Evolutionary conservation across 2,797 vertebrate genomes (phyloP), one percentile per base, ranked within the genome.

Genomic region (Mionectes olivaceus): DNA sequence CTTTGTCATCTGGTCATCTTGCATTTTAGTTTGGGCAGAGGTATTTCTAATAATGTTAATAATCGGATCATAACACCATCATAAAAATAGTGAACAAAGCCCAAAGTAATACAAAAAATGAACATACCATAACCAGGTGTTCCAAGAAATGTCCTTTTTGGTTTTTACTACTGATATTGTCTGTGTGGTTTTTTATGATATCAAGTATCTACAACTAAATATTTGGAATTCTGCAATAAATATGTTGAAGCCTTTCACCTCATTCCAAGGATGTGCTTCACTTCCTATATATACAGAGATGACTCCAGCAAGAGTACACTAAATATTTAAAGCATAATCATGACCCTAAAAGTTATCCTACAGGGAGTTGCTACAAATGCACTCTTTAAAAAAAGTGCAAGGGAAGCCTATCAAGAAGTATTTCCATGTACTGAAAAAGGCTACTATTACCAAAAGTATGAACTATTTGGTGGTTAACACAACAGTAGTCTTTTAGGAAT

Each of bases 111-210:
- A 41, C 0, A 37, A 73, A 67, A 67, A 64, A 24, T 24, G 4
- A 80, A 32, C 17, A 33, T 24, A 52, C 1, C 3, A 17, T 24
- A 46, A 16, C 19, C 52, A 59, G 10, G 17, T 82, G 13, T 25
- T 25, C 23, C 37, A 39, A 60, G 3, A 76, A 74, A 50, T 59
- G 21, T 28, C 6, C 7, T 4, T 55, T n/a, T 35, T 19, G 22
- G 3, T 13, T 2, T 30, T 46, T 25, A n/a, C 1, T 57, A 11
- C 32, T 64, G 6, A 6, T 53, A 28, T 10, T 76, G 1, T 63
- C 25, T 14, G 2, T 24, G 8, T 24, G 0, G 0, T 27, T 50
- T 79, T 65, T 65, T 9, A 10, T 57, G 3, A 19, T 30, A 47
- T 19, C 6, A 17, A 41, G 13, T 46, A 44, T 10, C 18, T 81